phyloP scores from a whole-genome alignment of 37 sponge, comb jelly and placozoan genomes.

The Haliclona indistincta region DNA sequence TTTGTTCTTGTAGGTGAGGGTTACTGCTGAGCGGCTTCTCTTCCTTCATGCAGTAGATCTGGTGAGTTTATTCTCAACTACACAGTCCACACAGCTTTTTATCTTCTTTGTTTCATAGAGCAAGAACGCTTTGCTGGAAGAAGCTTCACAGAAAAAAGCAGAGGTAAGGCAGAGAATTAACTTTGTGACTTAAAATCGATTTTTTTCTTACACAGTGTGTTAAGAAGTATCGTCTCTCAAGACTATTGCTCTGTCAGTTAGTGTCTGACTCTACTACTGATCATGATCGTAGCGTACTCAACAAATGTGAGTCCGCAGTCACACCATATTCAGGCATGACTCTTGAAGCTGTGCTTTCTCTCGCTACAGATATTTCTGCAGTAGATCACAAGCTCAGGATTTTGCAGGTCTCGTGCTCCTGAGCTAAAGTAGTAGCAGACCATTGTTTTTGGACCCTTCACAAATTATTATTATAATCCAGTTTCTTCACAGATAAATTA shows the following conservation, averaged over 20 bases:
- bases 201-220: slow-evolving; percentile 40
- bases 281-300: slow-evolving; percentile 36
- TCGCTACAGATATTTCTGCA: background rate
- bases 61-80: slow-evolving; percentile 14
- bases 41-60: slow-evolving; percentile 54
- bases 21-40: slow-evolving; percentile 55
- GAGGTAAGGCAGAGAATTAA: slow-evolving; percentile 16
- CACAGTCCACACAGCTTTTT: background rate
- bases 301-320: slow-evolving; percentile 61
- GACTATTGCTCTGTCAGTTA: slow-evolving; percentile 47
- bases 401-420: too few species aligned
- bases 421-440: too few species aligned
- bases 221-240: slow-evolving; percentile 54
- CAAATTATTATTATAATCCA: too few species aligned
- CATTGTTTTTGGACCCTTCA: too few species aligned
- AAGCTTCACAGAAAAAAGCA: slow-evolving; percentile 14
- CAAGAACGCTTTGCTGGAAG: slow-evolving; percentile 52
- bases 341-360: background rate
- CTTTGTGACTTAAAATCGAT: background rate
- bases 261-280: slow-evolving; percentile 39
- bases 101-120: slow-evolving; percentile 27
- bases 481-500: too few species aligned
- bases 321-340: too few species aligned
- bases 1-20: background rate
- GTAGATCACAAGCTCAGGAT: background rate